phyloP scores from a whole-genome alignment of 2,113 vertebrate genomes.

The Mobula hypostoma region DNA sequence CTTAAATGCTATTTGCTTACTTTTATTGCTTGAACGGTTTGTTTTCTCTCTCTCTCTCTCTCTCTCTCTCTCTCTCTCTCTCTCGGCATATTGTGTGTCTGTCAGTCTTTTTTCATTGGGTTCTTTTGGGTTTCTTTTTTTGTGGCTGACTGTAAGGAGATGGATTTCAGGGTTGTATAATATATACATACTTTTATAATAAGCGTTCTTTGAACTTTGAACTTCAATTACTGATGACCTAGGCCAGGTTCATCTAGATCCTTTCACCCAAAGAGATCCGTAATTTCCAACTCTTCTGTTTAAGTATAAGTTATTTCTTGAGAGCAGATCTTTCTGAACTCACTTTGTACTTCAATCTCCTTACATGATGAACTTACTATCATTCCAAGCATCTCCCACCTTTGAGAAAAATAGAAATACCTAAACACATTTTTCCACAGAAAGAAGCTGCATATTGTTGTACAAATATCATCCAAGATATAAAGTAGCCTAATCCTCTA shows the following conservation, averaged over 20 bases:
- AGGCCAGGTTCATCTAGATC: neutral
- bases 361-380: neutral
- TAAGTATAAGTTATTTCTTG: neutral
- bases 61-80: too few relatives aligned
- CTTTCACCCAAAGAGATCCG: neutral
- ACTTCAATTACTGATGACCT: neutral
- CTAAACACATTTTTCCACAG: neutral
- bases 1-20: too few relatives aligned
- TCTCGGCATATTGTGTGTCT: too few relatives aligned
- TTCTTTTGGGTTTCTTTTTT: too few relatives aligned
- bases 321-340: neutral
- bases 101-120: too few relatives aligned
- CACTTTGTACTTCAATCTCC: neutral
- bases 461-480: neutral
- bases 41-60: too few relatives aligned
- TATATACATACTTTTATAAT: too few relatives aligned
- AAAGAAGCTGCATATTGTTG: neutral
- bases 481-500: neutral
- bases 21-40: too few relatives aligned
- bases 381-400: neutral
- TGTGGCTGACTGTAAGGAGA: too few relatives aligned
- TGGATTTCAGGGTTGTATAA: too few relatives aligned
- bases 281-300: neutral
- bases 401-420: neutral
- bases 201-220: too few relatives aligned